Evolutionary conservation across 2,888 invertebrate genomes (phyloP), one percentile per base, ranked within the genome.

Genomic region (Steromphala cineraria): DNA sequence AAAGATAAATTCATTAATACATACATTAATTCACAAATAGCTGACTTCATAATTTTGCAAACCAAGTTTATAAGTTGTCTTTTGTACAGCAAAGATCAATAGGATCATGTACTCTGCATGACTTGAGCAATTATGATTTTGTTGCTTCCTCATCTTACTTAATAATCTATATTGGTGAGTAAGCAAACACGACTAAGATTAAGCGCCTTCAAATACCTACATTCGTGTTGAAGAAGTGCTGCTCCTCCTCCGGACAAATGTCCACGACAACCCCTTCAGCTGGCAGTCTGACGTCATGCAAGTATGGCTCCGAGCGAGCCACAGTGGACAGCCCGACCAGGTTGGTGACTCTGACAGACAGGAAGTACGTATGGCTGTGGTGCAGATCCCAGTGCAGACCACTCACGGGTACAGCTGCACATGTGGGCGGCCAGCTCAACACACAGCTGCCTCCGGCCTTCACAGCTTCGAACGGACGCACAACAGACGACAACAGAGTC

Each of bases 311-410:
- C 36, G 83, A 80, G 71, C 77, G 56, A n/a, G 46, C 52, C n/a
- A 77, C 52, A 13, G 78, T 53, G 28, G 75, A 40, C 17, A 83
- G 80, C 31, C 80, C 80, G n/a, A 78, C 82, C 0, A 71, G 52
- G 77, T 84, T 84, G n/a, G 67, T 75, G 74, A 80, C 81, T 71
- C 55, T 67, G 24, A 84, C 75, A 17, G 79, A 75, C 52, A 84
- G 79, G 46, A 62, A 76, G 67, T 84, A 84, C n/a, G 76, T 62
- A 71, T 83, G 81, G 4, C 40, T 53, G 17, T 76, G 67, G 53
- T 82, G 81, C 15, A 84, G 78, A 13, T 55, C 56, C 82, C 82
- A 83, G 75, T 76, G 21, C 10, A 79, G 71, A n/a, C 56, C 19
- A 13, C 36, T 24, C 28, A 79, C 36, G 53, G 67, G 21, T 19